Percentiles rank a stretch among this genome's conserved stretches.
These are phyloP conservation scores for Brachyhypopomus gauderio DNA, from an alignment of 2,113 vertebrate species.

Conservation along the genomic window DNA sequence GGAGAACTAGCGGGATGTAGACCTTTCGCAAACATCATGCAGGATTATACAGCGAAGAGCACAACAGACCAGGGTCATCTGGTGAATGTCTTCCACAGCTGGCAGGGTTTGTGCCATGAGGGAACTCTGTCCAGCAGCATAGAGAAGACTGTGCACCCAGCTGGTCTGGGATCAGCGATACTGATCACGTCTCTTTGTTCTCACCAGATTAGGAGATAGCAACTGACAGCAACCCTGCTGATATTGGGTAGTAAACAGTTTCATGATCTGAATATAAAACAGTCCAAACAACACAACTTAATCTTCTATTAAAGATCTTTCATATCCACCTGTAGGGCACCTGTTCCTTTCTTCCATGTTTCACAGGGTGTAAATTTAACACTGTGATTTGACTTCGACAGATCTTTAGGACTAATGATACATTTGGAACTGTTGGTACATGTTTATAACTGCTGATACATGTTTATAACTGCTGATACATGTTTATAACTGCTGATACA, in stretches of 20 bases:
- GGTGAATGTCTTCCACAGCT: neutral
- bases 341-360: neutral
- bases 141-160: neutral
- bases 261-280: conserved; percentile 21
- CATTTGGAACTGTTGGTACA: too few relatives aligned
- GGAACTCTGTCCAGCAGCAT: too few relatives aligned
- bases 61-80: neutral
- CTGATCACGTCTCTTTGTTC: conserved; percentile 21
- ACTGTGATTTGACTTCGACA: too few relatives aligned
- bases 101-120: too few relatives aligned
- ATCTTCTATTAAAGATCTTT: neutral
- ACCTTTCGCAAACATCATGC: conserved; percentile 7
- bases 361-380: too few relatives aligned
- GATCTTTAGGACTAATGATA: too few relatives aligned
- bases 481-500: too few relatives aligned
- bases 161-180: conserved; percentile 9
- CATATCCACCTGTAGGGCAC: neutral
- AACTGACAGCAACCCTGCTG: conserved; percentile 31
- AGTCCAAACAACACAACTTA: neutral
- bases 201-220: conserved; percentile 31
- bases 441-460: too few relatives aligned
- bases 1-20: too few relatives aligned
- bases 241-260: conserved; percentile 18
- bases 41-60: neutral
- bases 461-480: too few relatives aligned